These are phyloP conservation scores for Trisateles emortualis DNA, from an alignment of 2,888 invertebrate species.

Conservation along the genomic window DNA sequence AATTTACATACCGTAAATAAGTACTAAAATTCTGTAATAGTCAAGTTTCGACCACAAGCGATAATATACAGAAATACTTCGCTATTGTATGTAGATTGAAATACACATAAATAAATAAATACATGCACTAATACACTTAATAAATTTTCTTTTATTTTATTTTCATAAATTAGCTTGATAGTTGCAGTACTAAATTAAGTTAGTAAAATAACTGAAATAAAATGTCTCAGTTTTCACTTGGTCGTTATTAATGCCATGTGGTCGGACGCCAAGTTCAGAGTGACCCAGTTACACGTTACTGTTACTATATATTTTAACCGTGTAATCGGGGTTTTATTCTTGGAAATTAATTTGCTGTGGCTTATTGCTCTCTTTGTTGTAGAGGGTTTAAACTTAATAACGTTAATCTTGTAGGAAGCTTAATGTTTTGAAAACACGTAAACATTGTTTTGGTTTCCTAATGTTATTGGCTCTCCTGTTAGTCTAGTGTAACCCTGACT, in stretches of 20 bases:
- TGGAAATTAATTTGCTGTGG: conserved; percentile 1
- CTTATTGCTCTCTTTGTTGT: conserved; percentile 4
- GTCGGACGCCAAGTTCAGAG: conserved; percentile 12
- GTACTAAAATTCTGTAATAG: too few relatives aligned
- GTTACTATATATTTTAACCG: conserved; percentile 4
- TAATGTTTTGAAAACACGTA: not conserved
- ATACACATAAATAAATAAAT: too few relatives aligned
- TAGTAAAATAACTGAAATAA: conserved; percentile 2
- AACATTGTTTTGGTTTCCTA: too few relatives aligned
- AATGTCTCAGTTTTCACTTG: not conserved
- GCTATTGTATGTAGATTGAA: too few relatives aligned
- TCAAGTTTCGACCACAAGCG: too few relatives aligned
- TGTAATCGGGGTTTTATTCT: conserved; percentile 7
- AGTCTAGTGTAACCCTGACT: too few relatives aligned
- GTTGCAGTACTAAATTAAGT: not conserved
- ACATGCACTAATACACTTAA: too few relatives aligned
- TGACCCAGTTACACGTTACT: conserved; percentile 24
- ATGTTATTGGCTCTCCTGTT: too few relatives aligned
- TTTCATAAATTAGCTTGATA: too few relatives aligned
- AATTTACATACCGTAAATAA: too few relatives aligned
- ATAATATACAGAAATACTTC: too few relatives aligned
- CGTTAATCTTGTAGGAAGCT: not conserved
- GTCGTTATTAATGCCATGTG: conserved; percentile 22
- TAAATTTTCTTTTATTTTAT: too few relatives aligned
- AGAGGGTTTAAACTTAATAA: not conserved